Conservation (phyloP, 1,140 invertebrate genomes). For the Helicoverpa armigera region DNA sequence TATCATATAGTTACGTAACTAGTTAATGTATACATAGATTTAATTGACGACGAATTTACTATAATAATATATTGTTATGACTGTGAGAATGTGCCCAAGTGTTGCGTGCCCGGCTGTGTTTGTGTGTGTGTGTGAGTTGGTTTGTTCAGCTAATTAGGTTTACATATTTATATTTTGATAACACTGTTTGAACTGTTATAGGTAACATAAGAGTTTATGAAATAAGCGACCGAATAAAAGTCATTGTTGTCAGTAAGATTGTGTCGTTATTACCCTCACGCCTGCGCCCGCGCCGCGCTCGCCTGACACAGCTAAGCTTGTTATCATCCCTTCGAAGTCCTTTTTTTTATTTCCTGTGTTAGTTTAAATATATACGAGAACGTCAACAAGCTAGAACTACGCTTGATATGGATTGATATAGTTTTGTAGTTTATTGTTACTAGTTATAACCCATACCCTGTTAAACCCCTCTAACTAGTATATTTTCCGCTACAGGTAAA, state of each 20-base stretch:
- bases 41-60: slow-evolving; percentile 65
- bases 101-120: slow-evolving; percentile 47
- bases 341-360: background rate
- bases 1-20: slow-evolving; percentile 27
- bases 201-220: slow-evolving; percentile 52
- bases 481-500: no score
- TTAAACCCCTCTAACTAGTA: no score
- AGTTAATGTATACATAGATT: background rate
- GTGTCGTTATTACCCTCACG: slow-evolving; percentile 9
- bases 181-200: slow-evolving; percentile 51
- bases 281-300: no score
- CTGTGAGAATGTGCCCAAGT: slow-evolving; percentile 45
- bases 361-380: background rate
- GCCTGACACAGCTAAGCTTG: background rate
- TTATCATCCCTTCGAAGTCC: background rate
- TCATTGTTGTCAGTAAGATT: slow-evolving; percentile 49
- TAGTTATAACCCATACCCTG: no score
- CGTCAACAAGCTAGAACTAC: background rate
- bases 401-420: no score
- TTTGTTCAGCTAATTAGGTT: slow-evolving; percentile 47
- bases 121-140: slow-evolving; percentile 45
- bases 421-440: no score
- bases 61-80: slow-evolving; percentile 57
- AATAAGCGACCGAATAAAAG: slow-evolving; percentile 56
- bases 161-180: slow-evolving; percentile 63